phyloP scores from a whole-genome alignment of 2,797 vertebrate genomes.

The Pyrrhura leucotis region DNA sequence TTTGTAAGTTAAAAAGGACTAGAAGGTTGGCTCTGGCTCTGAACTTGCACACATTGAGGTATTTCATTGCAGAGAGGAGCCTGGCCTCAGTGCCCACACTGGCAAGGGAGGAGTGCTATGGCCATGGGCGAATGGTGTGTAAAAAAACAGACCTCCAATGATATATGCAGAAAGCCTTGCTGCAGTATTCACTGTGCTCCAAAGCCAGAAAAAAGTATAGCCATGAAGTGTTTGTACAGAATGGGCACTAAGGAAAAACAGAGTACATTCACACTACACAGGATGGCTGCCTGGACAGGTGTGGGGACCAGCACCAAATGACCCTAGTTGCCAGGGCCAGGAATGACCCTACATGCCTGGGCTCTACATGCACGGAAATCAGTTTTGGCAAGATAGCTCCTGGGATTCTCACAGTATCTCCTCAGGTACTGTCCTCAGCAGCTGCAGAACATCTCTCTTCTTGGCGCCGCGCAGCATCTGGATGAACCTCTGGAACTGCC shows the following conservation, averaged over 20 bases:
- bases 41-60: accelerated
- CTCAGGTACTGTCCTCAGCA: conserved; percentile 16
- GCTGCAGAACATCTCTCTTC: conserved; percentile 65
- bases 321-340: neutral
- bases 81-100: accelerated
- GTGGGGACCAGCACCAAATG: accelerated
- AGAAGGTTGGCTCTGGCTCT: neutral
- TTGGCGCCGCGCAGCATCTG: conserved; percentile 49
- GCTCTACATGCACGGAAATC: accelerated
- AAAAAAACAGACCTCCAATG: neutral
- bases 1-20: neutral
- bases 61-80: neutral
- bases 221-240: neutral
- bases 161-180: neutral
- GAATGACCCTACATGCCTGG: neutral
- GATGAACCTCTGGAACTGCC: conserved; percentile 61
- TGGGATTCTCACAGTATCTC: conserved; percentile 53
- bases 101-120: neutral
- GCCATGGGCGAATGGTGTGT: neutral
- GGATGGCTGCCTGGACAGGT: neutral
- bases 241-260: accelerated
- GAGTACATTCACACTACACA: accelerated
- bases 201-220: neutral
- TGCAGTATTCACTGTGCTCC: neutral
- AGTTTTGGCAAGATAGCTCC: neutral